A percentile compares a stretch with the other conserved stretches of the same genome.
phyloP scores from a whole-genome alignment of 2,113 vertebrate genomes.

The Laticauda laticaudata region DNA sequence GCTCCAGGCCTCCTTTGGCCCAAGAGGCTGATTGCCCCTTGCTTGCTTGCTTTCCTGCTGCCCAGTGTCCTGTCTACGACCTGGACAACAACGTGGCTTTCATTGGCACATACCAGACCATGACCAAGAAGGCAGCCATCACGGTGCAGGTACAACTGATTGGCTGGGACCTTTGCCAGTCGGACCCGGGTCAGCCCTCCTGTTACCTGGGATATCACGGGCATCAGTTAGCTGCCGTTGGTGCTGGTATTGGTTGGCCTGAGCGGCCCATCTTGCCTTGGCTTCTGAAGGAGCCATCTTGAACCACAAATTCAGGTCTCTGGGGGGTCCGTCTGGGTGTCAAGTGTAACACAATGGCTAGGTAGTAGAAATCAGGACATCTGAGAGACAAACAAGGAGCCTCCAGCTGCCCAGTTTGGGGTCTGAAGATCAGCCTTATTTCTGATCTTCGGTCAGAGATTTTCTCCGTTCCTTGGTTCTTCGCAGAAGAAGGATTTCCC shows the following conservation, averaged over 20 bases:
- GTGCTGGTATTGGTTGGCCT: no score
- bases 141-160: slow-evolving; percentile 87
- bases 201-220: background rate
- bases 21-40: background rate
- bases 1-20: accelerated
- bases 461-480: background rate
- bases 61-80: slow-evolving; percentile 92
- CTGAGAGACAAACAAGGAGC: no score
- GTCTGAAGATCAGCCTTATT: background rate
- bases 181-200: background rate
- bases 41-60: background rate
- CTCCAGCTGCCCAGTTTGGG: background rate
- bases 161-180: background rate
- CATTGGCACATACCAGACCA: slow-evolving; percentile 98
- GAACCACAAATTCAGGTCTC: background rate
- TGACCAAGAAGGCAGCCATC: slow-evolving; percentile 96
- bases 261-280: background rate
- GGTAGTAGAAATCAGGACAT: no score
- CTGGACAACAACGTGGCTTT: slow-evolving; percentile 98
- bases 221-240: background rate
- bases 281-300: no score
- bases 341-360: no score
- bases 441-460: background rate
- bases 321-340: background rate
- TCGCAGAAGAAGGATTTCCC: slow-evolving; percentile 91